Evolutionary conservation across 2,113 vertebrate genomes (phyloP).

Genomic region (Excalfactoria chinensis): DNA sequence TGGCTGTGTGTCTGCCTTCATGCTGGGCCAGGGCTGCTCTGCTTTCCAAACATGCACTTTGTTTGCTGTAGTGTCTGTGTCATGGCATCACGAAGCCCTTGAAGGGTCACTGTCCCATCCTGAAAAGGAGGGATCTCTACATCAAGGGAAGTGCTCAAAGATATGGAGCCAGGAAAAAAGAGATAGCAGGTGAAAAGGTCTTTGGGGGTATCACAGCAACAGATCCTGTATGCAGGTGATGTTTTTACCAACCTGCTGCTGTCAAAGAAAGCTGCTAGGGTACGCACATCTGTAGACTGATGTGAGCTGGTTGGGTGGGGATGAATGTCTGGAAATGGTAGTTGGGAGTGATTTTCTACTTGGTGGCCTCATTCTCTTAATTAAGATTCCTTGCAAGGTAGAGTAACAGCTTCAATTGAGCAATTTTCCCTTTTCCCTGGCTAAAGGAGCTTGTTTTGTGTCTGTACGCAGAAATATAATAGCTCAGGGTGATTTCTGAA

Average conservation of each 20-base stretch:
- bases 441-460: not conserved
- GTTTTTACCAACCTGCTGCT: not conserved
- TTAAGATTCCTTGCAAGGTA: not conserved
- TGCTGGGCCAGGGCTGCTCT: rapidly evolving
- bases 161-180: not conserved
- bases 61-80: not conserved
- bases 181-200: not conserved
- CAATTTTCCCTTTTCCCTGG: not conserved
- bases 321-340: not conserved
- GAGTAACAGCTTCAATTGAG: not conserved
- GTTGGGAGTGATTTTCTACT: rapidly evolving
- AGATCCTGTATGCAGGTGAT: not conserved
- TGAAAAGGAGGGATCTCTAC: not conserved
- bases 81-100: not conserved
- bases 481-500: not conserved
- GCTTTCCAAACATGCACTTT: not conserved
- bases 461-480: not conserved
- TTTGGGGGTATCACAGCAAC: not conserved
- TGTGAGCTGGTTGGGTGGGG: not conserved
- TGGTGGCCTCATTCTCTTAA: not conserved
- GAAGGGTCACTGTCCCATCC: not conserved
- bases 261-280: rapidly evolving
- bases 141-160: rapidly evolving
- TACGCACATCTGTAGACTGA: not conserved
- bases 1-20: not conserved